These are phyloP conservation scores for Drosophila formosana DNA, from an alignment of 2,888 invertebrate genomes.

Conservation along the genomic window DNA sequence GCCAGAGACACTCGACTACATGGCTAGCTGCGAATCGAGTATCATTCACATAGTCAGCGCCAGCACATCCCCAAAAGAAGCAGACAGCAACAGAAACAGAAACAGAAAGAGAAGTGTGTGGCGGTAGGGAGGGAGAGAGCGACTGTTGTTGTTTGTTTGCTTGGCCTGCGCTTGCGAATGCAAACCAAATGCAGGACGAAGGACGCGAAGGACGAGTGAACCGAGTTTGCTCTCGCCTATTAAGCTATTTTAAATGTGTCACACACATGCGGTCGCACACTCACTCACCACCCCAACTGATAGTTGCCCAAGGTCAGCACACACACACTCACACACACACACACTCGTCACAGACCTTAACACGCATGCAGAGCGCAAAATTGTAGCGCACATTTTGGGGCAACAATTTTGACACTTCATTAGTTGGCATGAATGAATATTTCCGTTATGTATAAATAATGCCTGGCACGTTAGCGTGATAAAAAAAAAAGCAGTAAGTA, in stretches of 20 bases:
- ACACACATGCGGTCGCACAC: slow-evolving; percentile 40
- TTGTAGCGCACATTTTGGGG: slow-evolving; percentile 63
- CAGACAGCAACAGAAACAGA: slow-evolving; percentile 10
- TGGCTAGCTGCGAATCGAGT: slow-evolving; percentile 49
- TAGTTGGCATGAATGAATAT: slow-evolving; percentile 70
- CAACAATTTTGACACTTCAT: slow-evolving; percentile 75
- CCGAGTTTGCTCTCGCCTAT: slow-evolving; percentile 52
- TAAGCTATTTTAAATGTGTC: slow-evolving; percentile 70
- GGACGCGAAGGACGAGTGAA: background rate
- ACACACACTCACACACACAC: slow-evolving; percentile 34
- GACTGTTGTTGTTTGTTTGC: slow-evolving; percentile 52
- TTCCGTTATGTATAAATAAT: slow-evolving; percentile 68
- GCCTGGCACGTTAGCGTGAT: slow-evolving; percentile 37
- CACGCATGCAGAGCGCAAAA: slow-evolving; percentile 28
- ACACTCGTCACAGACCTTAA: slow-evolving; percentile 15
- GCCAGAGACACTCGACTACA: slow-evolving; percentile 43
- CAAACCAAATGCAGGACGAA: slow-evolving; percentile 56
- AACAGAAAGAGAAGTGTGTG: background rate
- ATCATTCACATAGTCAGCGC: slow-evolving; percentile 60
- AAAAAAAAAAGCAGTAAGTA: slow-evolving; percentile 32
- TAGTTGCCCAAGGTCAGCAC: slow-evolving; percentile 55
- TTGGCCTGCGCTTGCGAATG: slow-evolving; percentile 39
- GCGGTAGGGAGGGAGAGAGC: background rate
- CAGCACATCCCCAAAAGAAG: slow-evolving; percentile 21
- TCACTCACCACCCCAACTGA: slow-evolving; percentile 12